Evolutionary conservation across 1,140 invertebrate genomes (phyloP).

Genomic region (Oedothorax gibbosus): DNA sequence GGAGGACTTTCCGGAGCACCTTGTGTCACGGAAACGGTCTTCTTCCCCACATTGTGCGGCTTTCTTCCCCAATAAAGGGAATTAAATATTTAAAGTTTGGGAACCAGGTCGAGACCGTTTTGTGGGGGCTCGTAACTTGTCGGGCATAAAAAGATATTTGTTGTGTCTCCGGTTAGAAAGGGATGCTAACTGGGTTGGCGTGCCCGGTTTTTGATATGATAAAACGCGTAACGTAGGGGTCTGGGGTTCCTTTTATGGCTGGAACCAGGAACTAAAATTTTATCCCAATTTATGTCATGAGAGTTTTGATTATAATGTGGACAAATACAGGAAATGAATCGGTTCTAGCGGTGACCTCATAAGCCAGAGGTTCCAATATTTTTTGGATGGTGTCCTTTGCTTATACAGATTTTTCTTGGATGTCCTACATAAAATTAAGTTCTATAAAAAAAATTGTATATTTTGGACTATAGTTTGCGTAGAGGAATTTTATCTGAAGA

Average conservation of each 20-base stretch:
- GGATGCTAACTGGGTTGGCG: constrained; percentile 32
- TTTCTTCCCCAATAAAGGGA: constrained; percentile 8
- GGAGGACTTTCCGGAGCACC: constrained; percentile 6
- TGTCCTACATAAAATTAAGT: too few species aligned
- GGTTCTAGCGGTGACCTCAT: too few species aligned
- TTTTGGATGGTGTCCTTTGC: too few species aligned
- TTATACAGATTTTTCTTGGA: too few species aligned
- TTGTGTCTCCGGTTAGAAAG: constrained; percentile 4
- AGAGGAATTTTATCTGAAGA: too few species aligned
- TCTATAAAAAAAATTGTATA: too few species aligned
- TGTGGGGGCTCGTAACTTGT: constrained; percentile 35
- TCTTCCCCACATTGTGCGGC: background rate
- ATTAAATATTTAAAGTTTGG: constrained; percentile 58
- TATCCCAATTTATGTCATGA: too few species aligned
- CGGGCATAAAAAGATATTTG: constrained; percentile 44
- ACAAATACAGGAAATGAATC: too few species aligned
- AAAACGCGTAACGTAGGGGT: background rate
- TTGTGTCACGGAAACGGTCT: constrained; percentile 22
- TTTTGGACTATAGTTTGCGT: too few species aligned
- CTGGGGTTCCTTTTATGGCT: background rate
- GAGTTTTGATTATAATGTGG: too few species aligned
- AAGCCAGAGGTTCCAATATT: too few species aligned
- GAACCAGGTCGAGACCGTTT: constrained; percentile 12
- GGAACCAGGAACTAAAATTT: constrained; percentile 2
- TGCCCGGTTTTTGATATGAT: constrained; percentile 8